Evolutionary conservation across 2,113 vertebrate genomes (phyloP).

Genomic region (Hippocampus abdominalis): DNA sequence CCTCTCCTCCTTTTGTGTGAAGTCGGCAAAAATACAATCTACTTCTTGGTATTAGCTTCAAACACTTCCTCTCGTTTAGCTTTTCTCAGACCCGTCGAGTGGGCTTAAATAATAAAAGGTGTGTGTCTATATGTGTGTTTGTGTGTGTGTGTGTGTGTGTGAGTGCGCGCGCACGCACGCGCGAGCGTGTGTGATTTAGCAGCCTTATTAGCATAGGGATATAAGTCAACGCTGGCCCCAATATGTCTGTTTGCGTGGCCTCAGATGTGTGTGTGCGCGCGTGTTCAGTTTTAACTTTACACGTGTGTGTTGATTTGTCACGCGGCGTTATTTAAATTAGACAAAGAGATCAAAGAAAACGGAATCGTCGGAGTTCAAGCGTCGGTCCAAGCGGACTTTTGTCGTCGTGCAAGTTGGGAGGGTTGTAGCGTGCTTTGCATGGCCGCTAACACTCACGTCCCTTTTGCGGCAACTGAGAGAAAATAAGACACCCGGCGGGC

Average conservation of each 20-base stretch:
- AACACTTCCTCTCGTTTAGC: conserved; percentile 34
- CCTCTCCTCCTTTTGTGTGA: background rate
- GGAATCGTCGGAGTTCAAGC: background rate
- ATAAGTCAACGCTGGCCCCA: conserved; percentile 72
- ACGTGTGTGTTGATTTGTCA: conserved; percentile 5
- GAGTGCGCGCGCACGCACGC: background rate
- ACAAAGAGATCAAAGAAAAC: background rate
- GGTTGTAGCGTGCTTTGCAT: background rate
- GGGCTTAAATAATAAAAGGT: conserved; percentile 38
- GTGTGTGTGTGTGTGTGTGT: conserved; percentile 18
- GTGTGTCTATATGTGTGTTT: conserved; percentile 15
- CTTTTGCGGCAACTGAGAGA: no score
- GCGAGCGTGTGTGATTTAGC: conserved; percentile 52
- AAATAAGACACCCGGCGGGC: no score
- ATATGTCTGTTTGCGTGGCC: conserved; percentile 62
- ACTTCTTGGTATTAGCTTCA: conserved; percentile 27
- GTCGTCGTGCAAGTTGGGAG: background rate
- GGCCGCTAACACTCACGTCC: background rate
- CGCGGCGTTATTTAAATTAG: background rate
- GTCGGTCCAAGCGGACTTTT: background rate
- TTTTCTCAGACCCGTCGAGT: conserved; percentile 33
- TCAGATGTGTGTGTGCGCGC: conserved; percentile 45
- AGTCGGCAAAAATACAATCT: conserved; percentile 8
- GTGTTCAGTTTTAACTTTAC: background rate
- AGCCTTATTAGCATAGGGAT: conserved; percentile 71